Evolutionary conservation across 2,113 vertebrate species (phyloP).

Genomic region (Jacana jacana): DNA sequence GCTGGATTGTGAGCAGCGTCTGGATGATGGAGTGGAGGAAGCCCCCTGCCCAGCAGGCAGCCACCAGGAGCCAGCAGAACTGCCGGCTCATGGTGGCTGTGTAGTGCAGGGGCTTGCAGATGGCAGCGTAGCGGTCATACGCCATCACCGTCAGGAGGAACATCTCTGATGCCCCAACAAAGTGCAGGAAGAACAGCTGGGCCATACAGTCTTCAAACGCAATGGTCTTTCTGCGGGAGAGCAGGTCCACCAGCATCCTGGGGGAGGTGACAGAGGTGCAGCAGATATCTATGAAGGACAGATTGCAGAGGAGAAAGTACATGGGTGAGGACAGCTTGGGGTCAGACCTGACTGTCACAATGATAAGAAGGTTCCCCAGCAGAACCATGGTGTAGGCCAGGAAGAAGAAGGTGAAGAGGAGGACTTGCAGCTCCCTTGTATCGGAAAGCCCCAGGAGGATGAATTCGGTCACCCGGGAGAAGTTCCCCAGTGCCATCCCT

Average conservation of each 20-base stretch:
- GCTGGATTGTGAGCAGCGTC: background rate
- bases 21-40: slow-evolving; percentile 41
- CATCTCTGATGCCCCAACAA: slow-evolving; percentile 62
- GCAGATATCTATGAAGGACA: slow-evolving; percentile 70
- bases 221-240: slow-evolving; percentile 48
- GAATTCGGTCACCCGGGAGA: slow-evolving; percentile 61
- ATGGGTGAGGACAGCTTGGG: slow-evolving; percentile 52
- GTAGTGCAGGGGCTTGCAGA: slow-evolving; percentile 61
- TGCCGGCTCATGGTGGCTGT: background rate
- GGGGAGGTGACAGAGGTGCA: slow-evolving; percentile 54
- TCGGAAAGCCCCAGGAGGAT: slow-evolving; percentile 61
- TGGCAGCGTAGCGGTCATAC: slow-evolving; percentile 13
- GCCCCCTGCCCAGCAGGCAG: slow-evolving; percentile 41
- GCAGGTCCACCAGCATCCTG: slow-evolving; percentile 55
- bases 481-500: slow-evolving; percentile 23
- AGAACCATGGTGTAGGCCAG: slow-evolving; percentile 41
- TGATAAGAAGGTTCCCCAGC: slow-evolving; percentile 67
- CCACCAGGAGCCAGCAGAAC: slow-evolving; percentile 1
- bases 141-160: slow-evolving; percentile 60
- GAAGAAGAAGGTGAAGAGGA: slow-evolving; percentile 53
- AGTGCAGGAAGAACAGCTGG: slow-evolving; percentile 70
- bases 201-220: slow-evolving; percentile 54
- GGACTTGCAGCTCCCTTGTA: slow-evolving; percentile 13
- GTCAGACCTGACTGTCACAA: slow-evolving; percentile 36
- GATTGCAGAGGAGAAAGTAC: slow-evolving; percentile 67